Percentiles rank a stretch among this genome's conserved stretches.
These are phyloP conservation scores for Ephydatia muelleri DNA, from an alignment of 37 sponge, comb jelly and placozoan genomes.

Conservation along the genomic window DNA sequence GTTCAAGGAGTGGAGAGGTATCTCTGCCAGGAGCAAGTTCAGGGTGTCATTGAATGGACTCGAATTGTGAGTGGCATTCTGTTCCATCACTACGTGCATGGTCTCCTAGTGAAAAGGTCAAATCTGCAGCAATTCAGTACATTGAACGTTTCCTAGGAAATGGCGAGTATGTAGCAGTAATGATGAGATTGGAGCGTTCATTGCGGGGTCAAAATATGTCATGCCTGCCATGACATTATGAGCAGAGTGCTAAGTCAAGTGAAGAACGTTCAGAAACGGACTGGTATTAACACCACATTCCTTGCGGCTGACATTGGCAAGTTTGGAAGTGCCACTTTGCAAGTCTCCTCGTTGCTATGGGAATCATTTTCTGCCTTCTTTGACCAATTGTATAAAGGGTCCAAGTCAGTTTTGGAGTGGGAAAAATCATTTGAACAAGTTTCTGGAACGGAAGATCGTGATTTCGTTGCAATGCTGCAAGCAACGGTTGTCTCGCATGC, in stretches of 20 bases:
- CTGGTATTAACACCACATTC: constrained; percentile 2
- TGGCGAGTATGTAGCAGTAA: constrained; percentile 18
- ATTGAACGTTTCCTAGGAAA: neutral
- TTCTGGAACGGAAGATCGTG: constrained; percentile 6
- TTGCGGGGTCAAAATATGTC: too few relatives aligned
- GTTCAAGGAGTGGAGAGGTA: constrained; percentile 43
- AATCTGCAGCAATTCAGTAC: constrained; percentile 4
- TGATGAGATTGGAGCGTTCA: constrained; percentile 35
- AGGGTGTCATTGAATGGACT: neutral
- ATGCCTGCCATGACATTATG: neutral
- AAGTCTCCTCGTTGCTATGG: neutral
- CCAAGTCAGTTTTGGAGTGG: constrained; percentile 6
- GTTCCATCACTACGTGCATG: neutral
- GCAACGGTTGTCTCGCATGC: constrained; percentile 16
- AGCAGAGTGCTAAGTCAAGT: neutral
- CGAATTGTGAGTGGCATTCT: neutral
- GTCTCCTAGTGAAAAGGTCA: constrained; percentile 20
- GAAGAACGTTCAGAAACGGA: neutral
- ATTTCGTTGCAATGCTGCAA: constrained; percentile 31
- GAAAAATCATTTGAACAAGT: constrained; percentile 28
- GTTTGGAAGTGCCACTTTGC: constrained; percentile 32
- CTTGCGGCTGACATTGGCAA: constrained; percentile 33
- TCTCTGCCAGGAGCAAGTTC: neutral
- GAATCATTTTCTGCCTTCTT: constrained; percentile 34
- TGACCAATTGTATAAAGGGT: constrained; percentile 2